phyloP scores from a whole-genome alignment of 2,888 invertebrate species.

The Thymelicus acteon region DNA sequence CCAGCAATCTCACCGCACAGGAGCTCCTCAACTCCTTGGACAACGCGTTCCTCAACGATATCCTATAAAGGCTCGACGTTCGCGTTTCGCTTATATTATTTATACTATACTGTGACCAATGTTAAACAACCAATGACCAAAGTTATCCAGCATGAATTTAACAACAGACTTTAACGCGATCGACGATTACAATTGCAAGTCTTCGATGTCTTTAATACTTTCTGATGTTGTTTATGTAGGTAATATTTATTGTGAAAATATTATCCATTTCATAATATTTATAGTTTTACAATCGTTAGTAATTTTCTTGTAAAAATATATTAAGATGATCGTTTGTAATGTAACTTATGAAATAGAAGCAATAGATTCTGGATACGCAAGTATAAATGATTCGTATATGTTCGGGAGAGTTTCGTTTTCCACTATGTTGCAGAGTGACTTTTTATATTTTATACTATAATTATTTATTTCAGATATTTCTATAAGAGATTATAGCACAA shows the following conservation, averaged over 20 bases:
- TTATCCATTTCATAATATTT: constrained; percentile 78
- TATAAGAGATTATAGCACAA: constrained; percentile 69
- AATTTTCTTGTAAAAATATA: constrained; percentile 78
- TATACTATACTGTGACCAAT: constrained; percentile 60
- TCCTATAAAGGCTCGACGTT: constrained; percentile 69
- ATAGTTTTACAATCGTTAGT: constrained; percentile 77
- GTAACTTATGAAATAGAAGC: constrained; percentile 42
- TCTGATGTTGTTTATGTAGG: constrained; percentile 77
- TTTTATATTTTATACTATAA: constrained; percentile 57
- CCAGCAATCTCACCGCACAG: constrained; percentile 91
- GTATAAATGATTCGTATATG: constrained; percentile 52
- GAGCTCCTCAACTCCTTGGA: constrained; percentile 94
- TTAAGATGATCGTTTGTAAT: constrained; percentile 50
- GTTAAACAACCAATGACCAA: constrained; percentile 71
- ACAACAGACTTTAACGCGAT: constrained; percentile 52
- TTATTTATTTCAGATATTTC: constrained; percentile 77
- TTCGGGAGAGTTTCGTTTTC: constrained; percentile 50
- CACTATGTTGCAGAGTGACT: constrained; percentile 60
- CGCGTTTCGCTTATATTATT: constrained; percentile 9
- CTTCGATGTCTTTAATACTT: constrained; percentile 65
- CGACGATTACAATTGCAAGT: constrained; percentile 47
- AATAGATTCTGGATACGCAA: constrained; percentile 55
- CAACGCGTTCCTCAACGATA: constrained; percentile 89
- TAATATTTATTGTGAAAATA: constrained; percentile 76
- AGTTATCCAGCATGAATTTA: constrained; percentile 74